Evolutionary conservation across 2,797 vertebrate species (phyloP).

Genomic region (Otus scops): DNA sequence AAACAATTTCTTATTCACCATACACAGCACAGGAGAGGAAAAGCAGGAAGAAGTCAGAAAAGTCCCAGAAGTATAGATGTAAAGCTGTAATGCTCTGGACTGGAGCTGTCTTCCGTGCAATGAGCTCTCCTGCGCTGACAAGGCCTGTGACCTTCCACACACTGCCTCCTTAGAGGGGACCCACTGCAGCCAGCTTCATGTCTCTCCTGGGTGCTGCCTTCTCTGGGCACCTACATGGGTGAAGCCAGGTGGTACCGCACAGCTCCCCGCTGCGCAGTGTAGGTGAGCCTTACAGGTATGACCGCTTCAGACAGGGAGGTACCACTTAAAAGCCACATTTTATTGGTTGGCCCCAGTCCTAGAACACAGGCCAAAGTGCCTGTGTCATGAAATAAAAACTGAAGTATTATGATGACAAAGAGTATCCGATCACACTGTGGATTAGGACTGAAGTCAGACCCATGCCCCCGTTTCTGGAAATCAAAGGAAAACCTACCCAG

Average conservation of each 20-base stretch:
- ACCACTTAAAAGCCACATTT: background rate
- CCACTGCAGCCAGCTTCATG: background rate
- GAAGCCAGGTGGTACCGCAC: background rate
- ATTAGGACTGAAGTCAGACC: background rate
- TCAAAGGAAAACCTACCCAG: background rate
- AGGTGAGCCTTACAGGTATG: background rate
- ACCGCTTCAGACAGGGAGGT: background rate
- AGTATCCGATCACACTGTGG: background rate
- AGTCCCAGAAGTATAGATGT: background rate
- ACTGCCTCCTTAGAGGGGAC: background rate
- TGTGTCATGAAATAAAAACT: background rate
- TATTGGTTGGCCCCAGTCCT: background rate
- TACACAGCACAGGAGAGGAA: background rate
- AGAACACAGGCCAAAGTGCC: accelerated
- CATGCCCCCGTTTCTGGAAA: background rate
- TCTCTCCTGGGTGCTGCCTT: background rate
- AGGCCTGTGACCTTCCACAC: background rate
- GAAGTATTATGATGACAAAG: background rate
- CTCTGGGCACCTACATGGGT: background rate
- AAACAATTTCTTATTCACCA: background rate
- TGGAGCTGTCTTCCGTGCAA: background rate
- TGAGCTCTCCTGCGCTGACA: background rate
- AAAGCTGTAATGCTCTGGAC: background rate
- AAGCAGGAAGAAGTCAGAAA: background rate
- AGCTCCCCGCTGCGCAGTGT: background rate